Percentiles rank a stretch among this genome's conserved stretches.
These are phyloP conservation scores for Mesorhabditis spiculigera DNA, from an alignment of 2,888 invertebrate species.

Conservation along the genomic window DNA sequence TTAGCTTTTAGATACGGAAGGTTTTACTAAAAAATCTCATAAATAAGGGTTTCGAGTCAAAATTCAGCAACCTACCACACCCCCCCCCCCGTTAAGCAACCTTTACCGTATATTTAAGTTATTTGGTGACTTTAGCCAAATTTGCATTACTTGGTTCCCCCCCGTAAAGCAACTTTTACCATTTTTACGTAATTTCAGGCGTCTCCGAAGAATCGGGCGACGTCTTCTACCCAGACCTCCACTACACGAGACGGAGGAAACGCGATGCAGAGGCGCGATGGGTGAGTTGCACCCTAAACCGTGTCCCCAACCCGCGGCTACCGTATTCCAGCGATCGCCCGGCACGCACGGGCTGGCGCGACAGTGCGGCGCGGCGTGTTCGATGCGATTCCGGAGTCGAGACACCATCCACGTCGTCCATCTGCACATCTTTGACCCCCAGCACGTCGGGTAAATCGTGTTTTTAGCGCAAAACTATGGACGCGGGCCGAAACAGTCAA, in stretches of 20 bases:
- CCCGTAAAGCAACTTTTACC: no score
- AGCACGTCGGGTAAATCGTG: conserved; percentile 24
- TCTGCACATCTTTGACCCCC: conserved; percentile 27
- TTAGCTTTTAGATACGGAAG: no score
- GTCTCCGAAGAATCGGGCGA: background rate
- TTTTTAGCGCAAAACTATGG: background rate
- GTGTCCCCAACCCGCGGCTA: background rate
- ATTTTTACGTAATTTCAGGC: background rate
- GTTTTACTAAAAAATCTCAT: no score
- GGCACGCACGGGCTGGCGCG: conserved; percentile 39
- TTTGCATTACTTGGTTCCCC: no score
- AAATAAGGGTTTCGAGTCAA: no score
- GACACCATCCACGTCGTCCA: conserved; percentile 31
- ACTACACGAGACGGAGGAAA: background rate
- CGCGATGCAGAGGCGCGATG: background rate
- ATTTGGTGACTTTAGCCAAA: no score
- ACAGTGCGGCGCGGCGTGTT: conserved; percentile 44
- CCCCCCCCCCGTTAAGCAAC: no score
- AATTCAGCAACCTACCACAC: no score
- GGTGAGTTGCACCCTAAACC: no score
- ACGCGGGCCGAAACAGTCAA: no score
- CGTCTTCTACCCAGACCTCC: background rate
- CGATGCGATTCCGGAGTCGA: conserved; percentile 36
- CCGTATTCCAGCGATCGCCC: background rate
- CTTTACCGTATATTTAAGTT: no score